Percentiles rank a stretch among this genome's conserved stretches.
phyloP scores from a whole-genome alignment of 2,888 invertebrate species.

The Apantesis nais region DNA sequence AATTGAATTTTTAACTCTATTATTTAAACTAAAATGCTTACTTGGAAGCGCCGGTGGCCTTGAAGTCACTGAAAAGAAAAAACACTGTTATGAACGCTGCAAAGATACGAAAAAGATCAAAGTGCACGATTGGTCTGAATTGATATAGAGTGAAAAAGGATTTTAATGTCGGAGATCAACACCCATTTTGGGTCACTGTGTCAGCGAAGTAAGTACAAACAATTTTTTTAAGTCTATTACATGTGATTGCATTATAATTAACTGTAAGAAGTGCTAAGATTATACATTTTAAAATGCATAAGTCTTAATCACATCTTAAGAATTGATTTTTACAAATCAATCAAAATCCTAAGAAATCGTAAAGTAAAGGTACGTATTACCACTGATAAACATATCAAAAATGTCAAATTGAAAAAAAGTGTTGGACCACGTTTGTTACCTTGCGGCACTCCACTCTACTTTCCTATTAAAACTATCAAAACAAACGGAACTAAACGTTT shows the following conservation, averaged over 20 bases:
- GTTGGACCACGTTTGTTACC: background rate
- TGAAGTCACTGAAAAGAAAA: slow-evolving; percentile 4
- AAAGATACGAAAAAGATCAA: too few relatives aligned
- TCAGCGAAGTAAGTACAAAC: too few relatives aligned
- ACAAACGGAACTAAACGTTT: background rate
- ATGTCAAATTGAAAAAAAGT: background rate
- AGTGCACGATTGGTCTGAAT: too few relatives aligned
- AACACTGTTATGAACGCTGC: background rate
- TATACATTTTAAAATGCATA: too few relatives aligned
- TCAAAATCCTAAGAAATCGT: background rate
- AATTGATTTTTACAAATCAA: background rate
- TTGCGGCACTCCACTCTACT: background rate
- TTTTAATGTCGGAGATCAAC: too few relatives aligned
- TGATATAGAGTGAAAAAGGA: too few relatives aligned
- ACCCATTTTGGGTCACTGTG: too few relatives aligned
- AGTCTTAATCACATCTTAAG: background rate
- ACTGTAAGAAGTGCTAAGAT: too few relatives aligned
- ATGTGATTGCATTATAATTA: background rate
- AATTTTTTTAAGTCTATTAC: too few relatives aligned
- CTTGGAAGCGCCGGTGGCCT: slow-evolving; percentile 6
- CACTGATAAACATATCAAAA: too few relatives aligned
- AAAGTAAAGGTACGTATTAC: too few relatives aligned
- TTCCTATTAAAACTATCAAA: too few relatives aligned
- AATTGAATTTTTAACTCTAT: background rate
- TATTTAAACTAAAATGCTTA: background rate